Conservation (phyloP, 1,140 invertebrate genomes). For the Sinella curviseta region DNA sequence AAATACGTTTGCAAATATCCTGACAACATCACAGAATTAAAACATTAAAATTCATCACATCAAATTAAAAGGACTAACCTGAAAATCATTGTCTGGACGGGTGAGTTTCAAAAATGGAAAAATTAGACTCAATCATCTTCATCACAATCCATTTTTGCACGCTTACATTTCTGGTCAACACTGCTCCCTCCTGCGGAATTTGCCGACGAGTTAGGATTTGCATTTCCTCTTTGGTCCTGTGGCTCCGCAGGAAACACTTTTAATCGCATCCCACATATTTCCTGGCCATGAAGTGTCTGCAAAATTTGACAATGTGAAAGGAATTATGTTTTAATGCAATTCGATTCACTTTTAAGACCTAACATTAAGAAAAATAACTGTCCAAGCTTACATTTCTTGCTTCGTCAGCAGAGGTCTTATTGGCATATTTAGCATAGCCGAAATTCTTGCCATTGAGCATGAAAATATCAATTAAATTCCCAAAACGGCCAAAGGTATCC, state of each 20-base stretch:
- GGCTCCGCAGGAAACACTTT: constrained; percentile 90
- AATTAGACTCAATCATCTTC: constrained; percentile 10
- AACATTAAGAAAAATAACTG: too few species aligned
- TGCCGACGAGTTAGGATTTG: constrained; percentile 21
- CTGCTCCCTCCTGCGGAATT: background rate
- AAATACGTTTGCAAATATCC: constrained; percentile 19
- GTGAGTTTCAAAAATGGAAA: constrained; percentile 16
- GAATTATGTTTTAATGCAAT: too few species aligned
- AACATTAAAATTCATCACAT: background rate
- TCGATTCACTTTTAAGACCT: too few species aligned
- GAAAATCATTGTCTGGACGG: constrained; percentile 8
- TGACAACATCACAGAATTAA: constrained; percentile 23
- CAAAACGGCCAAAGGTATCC: constrained; percentile 88
- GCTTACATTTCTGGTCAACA: constrained; percentile 49
- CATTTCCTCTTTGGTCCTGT: constrained; percentile 53
- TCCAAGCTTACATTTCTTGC: constrained; percentile 71
- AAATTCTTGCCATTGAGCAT: constrained; percentile 84
- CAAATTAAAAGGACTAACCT: background rate
- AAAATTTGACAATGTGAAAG: constrained; percentile 43
- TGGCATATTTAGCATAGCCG: constrained; percentile 87
- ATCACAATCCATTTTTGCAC: constrained; percentile 41
- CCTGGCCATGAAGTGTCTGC: constrained; percentile 74
- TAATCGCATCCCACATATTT: constrained; percentile 75
- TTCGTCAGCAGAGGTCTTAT: constrained; percentile 71
- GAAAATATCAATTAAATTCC: constrained; percentile 88